Evolutionary conservation across 2,888 invertebrate species (phyloP).

Genomic region (Noctua comes): DNA sequence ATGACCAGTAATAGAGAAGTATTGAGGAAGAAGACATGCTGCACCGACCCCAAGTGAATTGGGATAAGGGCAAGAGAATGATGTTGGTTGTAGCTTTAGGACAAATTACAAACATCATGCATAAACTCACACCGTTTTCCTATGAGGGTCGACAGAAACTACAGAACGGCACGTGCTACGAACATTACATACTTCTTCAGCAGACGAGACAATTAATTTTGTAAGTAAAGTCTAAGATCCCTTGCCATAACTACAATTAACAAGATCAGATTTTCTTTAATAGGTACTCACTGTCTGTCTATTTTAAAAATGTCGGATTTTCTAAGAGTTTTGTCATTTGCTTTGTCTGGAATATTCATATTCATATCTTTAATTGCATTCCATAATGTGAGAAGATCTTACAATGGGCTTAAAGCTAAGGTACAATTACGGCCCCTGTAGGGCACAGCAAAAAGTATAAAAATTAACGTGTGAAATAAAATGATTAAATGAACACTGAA

Average conservation of each 20-base stretch:
- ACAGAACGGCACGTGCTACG: not conserved
- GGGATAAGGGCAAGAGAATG: too few relatives aligned
- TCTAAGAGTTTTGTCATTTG: not conserved
- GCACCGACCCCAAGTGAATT: too few relatives aligned
- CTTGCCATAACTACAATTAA: not conserved
- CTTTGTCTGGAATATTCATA: too few relatives aligned
- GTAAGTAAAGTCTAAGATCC: not conserved
- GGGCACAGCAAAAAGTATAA: too few relatives aligned
- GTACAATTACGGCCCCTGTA: too few relatives aligned
- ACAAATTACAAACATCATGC: not conserved
- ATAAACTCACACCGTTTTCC: not conserved
- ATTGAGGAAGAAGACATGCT: too few relatives aligned
- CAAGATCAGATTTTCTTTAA: not conserved
- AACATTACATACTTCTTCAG: not conserved
- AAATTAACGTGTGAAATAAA: too few relatives aligned
- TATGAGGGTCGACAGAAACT: not conserved
- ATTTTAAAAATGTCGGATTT: not conserved
- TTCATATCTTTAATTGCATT: too few relatives aligned
- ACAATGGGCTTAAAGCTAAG: too few relatives aligned
- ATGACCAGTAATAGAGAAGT: too few relatives aligned
- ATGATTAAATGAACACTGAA: too few relatives aligned
- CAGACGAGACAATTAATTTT: not conserved
- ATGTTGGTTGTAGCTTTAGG: not conserved
- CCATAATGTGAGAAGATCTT: too few relatives aligned
- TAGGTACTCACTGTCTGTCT: not conserved